Conservation (phyloP, 1,140 invertebrate species). For the Bombus turneri region DNA sequence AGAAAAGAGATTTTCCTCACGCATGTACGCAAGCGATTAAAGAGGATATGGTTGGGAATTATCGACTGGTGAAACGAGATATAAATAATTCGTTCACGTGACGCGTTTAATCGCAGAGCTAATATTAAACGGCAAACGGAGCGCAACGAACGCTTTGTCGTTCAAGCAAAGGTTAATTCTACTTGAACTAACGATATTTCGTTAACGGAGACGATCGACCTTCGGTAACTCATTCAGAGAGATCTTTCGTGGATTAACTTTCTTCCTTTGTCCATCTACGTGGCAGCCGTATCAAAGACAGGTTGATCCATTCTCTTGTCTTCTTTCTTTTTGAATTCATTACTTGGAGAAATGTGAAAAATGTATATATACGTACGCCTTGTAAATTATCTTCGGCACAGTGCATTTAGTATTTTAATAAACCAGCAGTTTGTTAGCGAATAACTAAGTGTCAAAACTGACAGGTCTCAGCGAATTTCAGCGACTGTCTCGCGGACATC, state of each 20-base stretch:
- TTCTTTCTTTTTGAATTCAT: no score
- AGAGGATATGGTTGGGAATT: background rate
- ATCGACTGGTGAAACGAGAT: conserved; percentile 30
- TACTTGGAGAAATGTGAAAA: no score
- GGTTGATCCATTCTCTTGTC: no score
- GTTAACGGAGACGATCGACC: conserved; percentile 54
- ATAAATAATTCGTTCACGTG: conserved; percentile 61
- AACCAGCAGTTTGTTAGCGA: no score
- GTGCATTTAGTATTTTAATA: no score
- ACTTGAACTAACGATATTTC: conserved; percentile 47
- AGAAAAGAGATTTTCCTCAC: background rate
- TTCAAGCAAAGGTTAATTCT: conserved; percentile 37
- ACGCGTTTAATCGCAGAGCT: conserved; percentile 44
- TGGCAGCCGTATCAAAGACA: no score
- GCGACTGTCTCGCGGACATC: no score
- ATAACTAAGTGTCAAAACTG: no score
- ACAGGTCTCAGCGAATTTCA: no score
- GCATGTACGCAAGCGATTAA: background rate
- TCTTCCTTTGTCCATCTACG: background rate
- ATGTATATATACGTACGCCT: no score
- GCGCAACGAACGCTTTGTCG: conserved; percentile 13
- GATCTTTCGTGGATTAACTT: background rate
- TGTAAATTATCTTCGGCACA: no score
- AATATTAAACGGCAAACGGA: conserved; percentile 41
- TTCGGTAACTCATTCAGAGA: conserved; percentile 48